Conservation (phyloP, 2,113 vertebrate species). For the Conger conger region DNA sequence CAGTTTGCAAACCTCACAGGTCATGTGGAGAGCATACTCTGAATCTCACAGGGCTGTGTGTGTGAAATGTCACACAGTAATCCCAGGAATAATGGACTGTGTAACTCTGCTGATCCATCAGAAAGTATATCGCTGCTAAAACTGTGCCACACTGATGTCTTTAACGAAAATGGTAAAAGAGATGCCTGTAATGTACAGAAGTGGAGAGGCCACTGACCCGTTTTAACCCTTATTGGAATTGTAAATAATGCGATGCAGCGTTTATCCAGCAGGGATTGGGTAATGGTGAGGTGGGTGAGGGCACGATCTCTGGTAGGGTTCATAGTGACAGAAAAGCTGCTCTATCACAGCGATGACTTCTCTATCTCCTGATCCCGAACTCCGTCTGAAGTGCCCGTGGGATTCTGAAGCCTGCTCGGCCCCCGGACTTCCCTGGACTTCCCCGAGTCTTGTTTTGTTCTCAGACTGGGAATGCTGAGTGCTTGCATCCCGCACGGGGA, state of each 20-base stretch:
- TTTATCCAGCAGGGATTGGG: neutral
- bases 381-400: slow-evolving; percentile 52
- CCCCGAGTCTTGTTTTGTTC: neutral
- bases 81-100: slow-evolving; percentile 50
- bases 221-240: neutral
- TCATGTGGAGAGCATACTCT: slow-evolving; percentile 67
- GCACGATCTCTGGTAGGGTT: slow-evolving; percentile 45
- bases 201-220: neutral
- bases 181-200: neutral
- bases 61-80: slow-evolving; percentile 66
- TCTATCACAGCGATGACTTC: slow-evolving; percentile 60
- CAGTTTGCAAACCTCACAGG: slow-evolving; percentile 54
- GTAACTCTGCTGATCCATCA: neutral
- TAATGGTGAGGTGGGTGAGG: neutral
- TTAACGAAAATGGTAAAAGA: neutral
- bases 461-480: neutral
- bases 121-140: neutral
- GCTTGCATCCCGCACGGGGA: neutral
- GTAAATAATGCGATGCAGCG: neutral
- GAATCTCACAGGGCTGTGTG: slow-evolving; percentile 66
- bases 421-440: slow-evolving; percentile 39
- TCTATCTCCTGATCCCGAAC: slow-evolving; percentile 58
- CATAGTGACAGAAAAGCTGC: slow-evolving; percentile 54
- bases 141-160: neutral
- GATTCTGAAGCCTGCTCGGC: slow-evolving; percentile 36